Percentiles rank a stretch among this genome's conserved stretches.
These are phyloP conservation scores for Aurelia sp. DNA, from an alignment of 30 jellyfish, hydroid and myxozoan genomes.

Conservation along the genomic window DNA sequence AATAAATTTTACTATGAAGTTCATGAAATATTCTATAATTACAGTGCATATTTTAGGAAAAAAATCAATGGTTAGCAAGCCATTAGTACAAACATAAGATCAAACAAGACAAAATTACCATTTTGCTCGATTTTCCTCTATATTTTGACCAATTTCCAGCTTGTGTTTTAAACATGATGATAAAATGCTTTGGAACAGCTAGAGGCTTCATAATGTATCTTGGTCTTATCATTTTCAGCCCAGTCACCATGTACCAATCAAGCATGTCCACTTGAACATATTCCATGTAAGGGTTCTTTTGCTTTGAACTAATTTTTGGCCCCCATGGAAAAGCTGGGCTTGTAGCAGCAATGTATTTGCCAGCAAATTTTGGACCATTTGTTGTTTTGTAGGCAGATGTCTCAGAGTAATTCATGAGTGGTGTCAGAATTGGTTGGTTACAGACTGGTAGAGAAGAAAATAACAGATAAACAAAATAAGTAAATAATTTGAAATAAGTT, in stretches of 20 bases:
- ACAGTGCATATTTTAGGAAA: too few species aligned
- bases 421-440: slow-evolving; percentile 35
- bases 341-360: slow-evolving; percentile 25
- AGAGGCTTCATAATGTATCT: slow-evolving; percentile 5
- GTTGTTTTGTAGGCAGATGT: slow-evolving; percentile 24
- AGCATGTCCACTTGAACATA: slow-evolving; percentile 38
- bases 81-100: too few species aligned
- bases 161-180: background rate
- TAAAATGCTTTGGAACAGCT: slow-evolving; percentile 30
- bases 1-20: too few species aligned
- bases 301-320: background rate
- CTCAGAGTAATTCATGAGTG: slow-evolving; percentile 40
- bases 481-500: background rate
- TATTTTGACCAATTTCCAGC: slow-evolving; percentile 22
- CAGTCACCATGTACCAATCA: slow-evolving; percentile 16
- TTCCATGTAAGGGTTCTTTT: background rate
- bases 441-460: slow-evolving; percentile 14
- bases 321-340: slow-evolving; percentile 39
- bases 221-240: slow-evolving; percentile 22
- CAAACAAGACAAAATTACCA: background rate
- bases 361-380: slow-evolving; percentile 8
- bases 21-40: too few species aligned
- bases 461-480: background rate
- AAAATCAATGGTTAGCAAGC: too few species aligned
- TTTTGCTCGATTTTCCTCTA: background rate